Conservation (phyloP, 2,797 vertebrate species). For the Microhierax caerulescens region DNA sequence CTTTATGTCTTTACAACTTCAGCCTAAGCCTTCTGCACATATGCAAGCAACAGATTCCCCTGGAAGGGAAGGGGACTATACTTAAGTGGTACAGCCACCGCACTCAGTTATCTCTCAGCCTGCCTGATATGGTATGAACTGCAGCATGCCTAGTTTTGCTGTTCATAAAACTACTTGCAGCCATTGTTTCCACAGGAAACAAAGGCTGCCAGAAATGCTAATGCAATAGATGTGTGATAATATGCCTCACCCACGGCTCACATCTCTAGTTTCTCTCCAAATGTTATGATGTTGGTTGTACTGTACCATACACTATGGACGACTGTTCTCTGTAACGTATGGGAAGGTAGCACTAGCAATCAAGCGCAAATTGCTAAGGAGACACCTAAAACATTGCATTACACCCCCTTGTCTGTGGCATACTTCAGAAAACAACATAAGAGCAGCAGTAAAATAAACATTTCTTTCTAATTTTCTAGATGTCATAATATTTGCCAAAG, state of each 20-base stretch:
- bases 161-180: background rate
- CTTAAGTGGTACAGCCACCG: background rate
- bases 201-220: background rate
- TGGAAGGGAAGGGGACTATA: background rate
- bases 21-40: slow-evolving; percentile 5
- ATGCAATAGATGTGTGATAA: background rate
- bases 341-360: slow-evolving; percentile 41
- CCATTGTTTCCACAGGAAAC: slow-evolving; percentile 44
- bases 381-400: slow-evolving; percentile 60
- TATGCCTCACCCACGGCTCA: slow-evolving; percentile 13
- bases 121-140: background rate
- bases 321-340: slow-evolving; percentile 5
- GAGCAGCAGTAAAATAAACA: slow-evolving; percentile 64
- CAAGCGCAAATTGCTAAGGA: slow-evolving; percentile 53
- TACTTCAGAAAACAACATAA: slow-evolving; percentile 69
- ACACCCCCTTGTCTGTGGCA: slow-evolving; percentile 59
- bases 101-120: background rate
- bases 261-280: background rate
- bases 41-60: background rate
- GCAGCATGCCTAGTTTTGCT: background rate
- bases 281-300: background rate
- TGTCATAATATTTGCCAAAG: slow-evolving; percentile 68
- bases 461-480: slow-evolving; percentile 64
- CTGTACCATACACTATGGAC: slow-evolving; percentile 29
- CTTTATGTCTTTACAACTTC: slow-evolving; percentile 44